phyloP scores from a whole-genome alignment of 2,113 vertebrate species.

The Sceloporus tristichus region DNA sequence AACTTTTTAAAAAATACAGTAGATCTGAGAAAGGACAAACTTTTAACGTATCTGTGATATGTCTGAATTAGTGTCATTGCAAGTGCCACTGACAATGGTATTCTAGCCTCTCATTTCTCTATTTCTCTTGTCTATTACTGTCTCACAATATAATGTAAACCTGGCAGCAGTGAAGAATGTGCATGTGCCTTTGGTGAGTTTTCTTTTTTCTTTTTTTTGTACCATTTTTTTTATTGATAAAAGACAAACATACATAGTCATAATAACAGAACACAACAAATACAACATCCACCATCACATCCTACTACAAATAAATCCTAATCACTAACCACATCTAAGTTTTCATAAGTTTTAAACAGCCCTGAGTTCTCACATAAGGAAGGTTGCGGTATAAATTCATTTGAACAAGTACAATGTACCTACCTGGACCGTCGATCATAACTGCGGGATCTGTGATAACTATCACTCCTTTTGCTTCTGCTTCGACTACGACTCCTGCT shows the following conservation, averaged over 20 bases:
- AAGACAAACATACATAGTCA: too few species aligned
- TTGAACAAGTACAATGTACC: not conserved
- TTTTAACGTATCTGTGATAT: not conserved
- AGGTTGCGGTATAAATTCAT: too few species aligned
- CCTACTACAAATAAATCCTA: too few species aligned
- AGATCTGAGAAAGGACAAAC: too few species aligned
- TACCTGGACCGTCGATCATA: slow-evolving; percentile 89
- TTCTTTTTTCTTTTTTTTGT: too few species aligned
- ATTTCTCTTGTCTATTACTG: not conserved
- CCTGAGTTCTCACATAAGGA: too few species aligned
- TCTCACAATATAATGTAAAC: not conserved
- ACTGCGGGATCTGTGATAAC: slow-evolving; percentile 84
- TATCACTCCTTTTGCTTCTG: slow-evolving; percentile 84
- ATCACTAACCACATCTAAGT: not conserved
- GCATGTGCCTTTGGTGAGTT: not conserved
- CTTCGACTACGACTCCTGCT: slow-evolving; percentile 88
- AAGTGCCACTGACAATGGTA: not conserved
- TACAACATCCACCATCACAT: too few species aligned
- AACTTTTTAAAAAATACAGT: too few species aligned
- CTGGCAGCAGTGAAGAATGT: not conserved
- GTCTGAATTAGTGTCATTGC: too few species aligned
- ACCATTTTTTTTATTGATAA: too few species aligned
- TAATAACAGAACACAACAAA: too few species aligned
- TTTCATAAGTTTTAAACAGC: rapidly evolving
- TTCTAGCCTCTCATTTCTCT: not conserved